phyloP scores from a whole-genome alignment of 30 jellyfish, hydroid and myxozoan species.

The Aurelia sp. region DNA sequence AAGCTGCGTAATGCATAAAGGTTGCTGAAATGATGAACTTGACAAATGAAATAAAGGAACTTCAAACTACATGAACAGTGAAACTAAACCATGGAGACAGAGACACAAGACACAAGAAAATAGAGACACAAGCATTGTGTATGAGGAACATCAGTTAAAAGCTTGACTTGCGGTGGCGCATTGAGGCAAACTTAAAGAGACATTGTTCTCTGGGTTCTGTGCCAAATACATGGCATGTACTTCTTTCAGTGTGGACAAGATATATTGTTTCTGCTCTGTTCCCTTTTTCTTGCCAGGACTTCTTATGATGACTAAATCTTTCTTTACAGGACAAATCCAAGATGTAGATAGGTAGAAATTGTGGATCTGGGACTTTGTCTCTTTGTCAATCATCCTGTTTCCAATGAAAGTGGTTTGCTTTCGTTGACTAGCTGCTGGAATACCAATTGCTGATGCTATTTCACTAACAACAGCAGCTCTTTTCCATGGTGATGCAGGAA shows the following conservation, averaged over 20 bases:
- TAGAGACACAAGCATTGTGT: conserved; percentile 1
- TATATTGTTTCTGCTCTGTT: conserved; percentile 8
- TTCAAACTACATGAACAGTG: background rate
- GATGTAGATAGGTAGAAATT: conserved; percentile 1
- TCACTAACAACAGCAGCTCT: conserved; percentile 14
- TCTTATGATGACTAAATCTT: conserved; percentile 9
- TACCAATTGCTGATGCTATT: conserved; percentile 7
- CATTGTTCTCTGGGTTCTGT: background rate
- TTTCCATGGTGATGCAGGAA: conserved; percentile 6
- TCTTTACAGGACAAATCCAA: conserved; percentile 5
- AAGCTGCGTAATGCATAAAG: background rate
- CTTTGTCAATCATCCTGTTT: conserved; percentile 4
- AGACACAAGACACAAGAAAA: too few species aligned
- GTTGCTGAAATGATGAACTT: too few species aligned
- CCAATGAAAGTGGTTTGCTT: background rate
- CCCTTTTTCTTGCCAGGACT: conserved; percentile 13
- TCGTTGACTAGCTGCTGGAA: background rate
- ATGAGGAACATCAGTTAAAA: conserved; percentile 8
- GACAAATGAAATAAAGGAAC: background rate
- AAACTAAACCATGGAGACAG: conserved; percentile 6
- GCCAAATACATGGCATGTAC: conserved; percentile 8
- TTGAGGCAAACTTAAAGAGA: conserved; percentile 11
- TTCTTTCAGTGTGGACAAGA: conserved; percentile 6
- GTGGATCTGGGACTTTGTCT: conserved; percentile 7
- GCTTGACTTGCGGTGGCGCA: conserved; percentile 17